Base-by-base conservation (phyloP, 2,113 vertebrate genomes). In the Cavia aperea region DNA sequence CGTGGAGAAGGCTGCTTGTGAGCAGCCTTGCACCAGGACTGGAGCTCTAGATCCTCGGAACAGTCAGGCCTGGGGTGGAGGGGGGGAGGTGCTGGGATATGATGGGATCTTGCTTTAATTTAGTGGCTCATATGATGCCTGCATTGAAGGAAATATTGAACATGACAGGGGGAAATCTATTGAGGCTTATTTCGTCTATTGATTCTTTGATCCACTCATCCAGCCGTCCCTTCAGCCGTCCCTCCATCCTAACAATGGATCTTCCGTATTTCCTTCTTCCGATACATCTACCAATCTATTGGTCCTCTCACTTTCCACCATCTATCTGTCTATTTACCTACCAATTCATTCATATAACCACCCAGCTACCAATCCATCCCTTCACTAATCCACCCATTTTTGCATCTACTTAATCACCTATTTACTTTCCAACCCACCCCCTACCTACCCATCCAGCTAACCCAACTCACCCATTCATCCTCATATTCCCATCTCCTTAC, bases 81-180 rank as follows among this genome's bases (percentile, higher is more conserved):
- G 21, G 60, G 12, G 19, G 54, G 33, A 66, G 63, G 33, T 31
- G 33, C 39, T 36, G 36, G 21, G 56, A 12, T 11, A 6, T 1
- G 16, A 12, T 1, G 8, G 84, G 14, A 26, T 23, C 58, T 39
- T 14, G 2, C 54, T 8, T 11, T 19, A 19, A 39, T 54, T 39
- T 29, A 43, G 49, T 0, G 29, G 54, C 13, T 46, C 14, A 31
- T 1, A 16, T 0, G 4, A n/a, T 31, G 4, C 3, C 51, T 26
- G 46, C 8, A 62, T 70, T 77, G 49, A n/a, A 62, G 70, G 29
- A 81, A 70, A 66, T 29, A 7, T 14, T 75, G 63, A 43, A 58
- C n/a, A 31, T 2, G 79, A 62, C 54, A 29, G 31, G 1, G 26
- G 72, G 60, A 65, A 26, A 33, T 65, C 63, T n/a, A 2, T 13